phyloP scores from a whole-genome alignment of 2,113 vertebrate genomes.

The Triplophysa rosa region DNA sequence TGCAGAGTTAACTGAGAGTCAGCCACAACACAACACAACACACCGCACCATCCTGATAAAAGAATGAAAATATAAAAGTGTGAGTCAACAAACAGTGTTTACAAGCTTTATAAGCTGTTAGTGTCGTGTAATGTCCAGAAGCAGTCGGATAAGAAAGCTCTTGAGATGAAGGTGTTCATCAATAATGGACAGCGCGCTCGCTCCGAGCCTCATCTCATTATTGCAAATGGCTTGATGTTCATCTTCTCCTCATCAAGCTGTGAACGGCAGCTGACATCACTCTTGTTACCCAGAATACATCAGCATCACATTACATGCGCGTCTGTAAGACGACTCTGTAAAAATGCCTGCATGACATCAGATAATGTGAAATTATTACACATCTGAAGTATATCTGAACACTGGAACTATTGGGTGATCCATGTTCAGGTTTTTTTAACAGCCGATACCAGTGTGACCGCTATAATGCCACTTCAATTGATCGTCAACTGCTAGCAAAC shows the following conservation, averaged over 20 bases:
- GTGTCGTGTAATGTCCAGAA: not conserved
- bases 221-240: slow-evolving; percentile 28
- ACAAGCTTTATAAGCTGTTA: not conserved
- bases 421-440: too few relatives aligned
- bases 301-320: slow-evolving; percentile 42
- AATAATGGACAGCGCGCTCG: slow-evolving; percentile 44
- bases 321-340: not conserved
- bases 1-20: not conserved
- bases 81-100: not conserved
- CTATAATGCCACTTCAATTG: too few relatives aligned
- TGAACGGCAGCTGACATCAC: slow-evolving; percentile 44
- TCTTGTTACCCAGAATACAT: slow-evolving; percentile 32
- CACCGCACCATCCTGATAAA: not conserved
- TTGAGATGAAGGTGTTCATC: slow-evolving; percentile 31
- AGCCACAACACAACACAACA: slow-evolving; percentile 7
- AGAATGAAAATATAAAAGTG: slow-evolving; percentile 42
- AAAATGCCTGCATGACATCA: not conserved
- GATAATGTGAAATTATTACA: not conserved
- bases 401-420: too few relatives aligned
- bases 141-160: not conserved
- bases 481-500: too few relatives aligned
- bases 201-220: slow-evolving; percentile 39
- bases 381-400: not conserved
- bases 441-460: too few relatives aligned
- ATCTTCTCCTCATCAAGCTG: slow-evolving; percentile 33